These are phyloP conservation scores for Drosophila diplacantha DNA, from an alignment of 2,888 invertebrate genomes.

Conservation along the genomic window DNA sequence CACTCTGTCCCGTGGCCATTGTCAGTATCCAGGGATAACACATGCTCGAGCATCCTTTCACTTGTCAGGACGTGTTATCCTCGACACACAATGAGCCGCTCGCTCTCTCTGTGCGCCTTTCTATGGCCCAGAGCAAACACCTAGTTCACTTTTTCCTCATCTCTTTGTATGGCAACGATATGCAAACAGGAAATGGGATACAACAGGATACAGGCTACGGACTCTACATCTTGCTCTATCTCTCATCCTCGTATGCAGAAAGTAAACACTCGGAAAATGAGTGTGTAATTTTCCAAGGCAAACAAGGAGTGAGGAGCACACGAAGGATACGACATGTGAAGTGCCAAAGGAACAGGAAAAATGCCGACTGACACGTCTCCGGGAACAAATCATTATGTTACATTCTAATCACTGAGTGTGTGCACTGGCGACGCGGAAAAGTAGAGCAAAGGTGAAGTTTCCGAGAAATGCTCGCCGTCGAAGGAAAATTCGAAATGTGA, in stretches of 20 bases:
- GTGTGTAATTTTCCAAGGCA: conserved; percentile 69
- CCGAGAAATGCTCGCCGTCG: not conserved
- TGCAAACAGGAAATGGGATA: conserved; percentile 66
- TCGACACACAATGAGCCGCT: conserved; percentile 31
- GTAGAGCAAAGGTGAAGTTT: conserved; percentile 41
- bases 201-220: conserved; percentile 46
- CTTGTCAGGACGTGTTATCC: conserved; percentile 53
- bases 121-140: conserved; percentile 55
- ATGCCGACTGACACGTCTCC: conserved; percentile 32
- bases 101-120: conserved; percentile 15
- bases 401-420: conserved; percentile 45
- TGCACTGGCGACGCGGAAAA: conserved; percentile 28
- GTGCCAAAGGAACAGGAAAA: conserved; percentile 41
- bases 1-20: conserved; percentile 13
- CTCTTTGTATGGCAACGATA: conserved; percentile 24
- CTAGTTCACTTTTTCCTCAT: conserved; percentile 43
- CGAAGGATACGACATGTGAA: conserved; percentile 40
- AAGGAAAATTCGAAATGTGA: not conserved
- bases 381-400: conserved; percentile 38
- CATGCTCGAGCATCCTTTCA: conserved; percentile 56
- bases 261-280: conserved; percentile 66
- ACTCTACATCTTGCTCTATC: conserved; percentile 34
- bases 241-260: conserved; percentile 45
- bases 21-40: conserved; percentile 28
- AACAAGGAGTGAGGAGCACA: conserved; percentile 44